phyloP scores from a whole-genome alignment of 2,797 vertebrate genomes.

The Pitangus sulphuratus region DNA sequence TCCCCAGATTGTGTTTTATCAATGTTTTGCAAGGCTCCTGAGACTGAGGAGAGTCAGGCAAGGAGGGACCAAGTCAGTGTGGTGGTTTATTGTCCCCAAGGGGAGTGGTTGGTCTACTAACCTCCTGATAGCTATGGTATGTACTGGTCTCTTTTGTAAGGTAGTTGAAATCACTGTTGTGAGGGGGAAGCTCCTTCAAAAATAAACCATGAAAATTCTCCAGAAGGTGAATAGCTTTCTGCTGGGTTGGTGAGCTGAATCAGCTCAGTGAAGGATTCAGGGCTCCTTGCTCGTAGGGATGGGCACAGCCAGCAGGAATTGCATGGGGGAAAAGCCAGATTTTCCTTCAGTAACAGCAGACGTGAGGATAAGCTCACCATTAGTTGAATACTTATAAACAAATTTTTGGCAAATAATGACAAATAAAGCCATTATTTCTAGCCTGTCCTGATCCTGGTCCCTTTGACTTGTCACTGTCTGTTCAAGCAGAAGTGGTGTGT shows the following conservation, averaged over 20 bases:
- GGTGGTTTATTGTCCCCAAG: not conserved
- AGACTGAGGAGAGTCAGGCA: not conserved
- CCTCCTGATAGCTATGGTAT: not conserved
- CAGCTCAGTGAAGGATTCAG: not conserved
- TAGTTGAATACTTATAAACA: not conserved
- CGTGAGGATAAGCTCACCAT: not conserved
- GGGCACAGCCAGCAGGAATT: not conserved
- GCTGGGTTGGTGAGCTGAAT: not conserved
- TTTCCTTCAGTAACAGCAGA: fast-evolving
- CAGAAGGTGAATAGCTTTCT: not conserved
- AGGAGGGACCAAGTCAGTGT: not conserved
- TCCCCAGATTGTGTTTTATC: not conserved
- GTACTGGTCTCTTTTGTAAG: not conserved
- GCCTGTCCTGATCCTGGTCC: not conserved
- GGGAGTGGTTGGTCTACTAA: not conserved
- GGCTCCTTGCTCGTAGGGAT: not conserved
- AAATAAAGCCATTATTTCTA: not conserved
- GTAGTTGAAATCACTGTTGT: not conserved
- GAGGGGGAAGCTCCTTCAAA: fast-evolving
- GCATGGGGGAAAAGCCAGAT: not conserved
- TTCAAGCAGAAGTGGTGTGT: not conserved
- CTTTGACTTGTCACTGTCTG: not conserved
- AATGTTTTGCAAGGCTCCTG: not conserved
- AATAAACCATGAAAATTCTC: not conserved
- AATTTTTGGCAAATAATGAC: not conserved